These are phyloP conservation scores for Congeria kusceri DNA, from an alignment of 2,888 invertebrate species.

Conservation along the genomic window DNA sequence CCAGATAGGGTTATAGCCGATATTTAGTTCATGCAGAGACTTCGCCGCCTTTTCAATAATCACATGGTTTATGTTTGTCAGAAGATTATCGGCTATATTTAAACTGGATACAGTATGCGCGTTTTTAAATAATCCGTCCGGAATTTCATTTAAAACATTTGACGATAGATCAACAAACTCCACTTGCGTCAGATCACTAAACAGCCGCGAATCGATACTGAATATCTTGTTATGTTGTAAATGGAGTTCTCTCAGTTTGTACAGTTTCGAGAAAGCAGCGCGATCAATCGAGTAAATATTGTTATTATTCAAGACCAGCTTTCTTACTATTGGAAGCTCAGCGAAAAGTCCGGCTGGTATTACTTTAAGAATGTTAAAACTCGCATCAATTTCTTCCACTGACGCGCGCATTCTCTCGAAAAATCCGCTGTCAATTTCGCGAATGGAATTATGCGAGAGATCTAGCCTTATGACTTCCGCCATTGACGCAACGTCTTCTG, in stretches of 20 bases:
- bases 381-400: slow-evolving; percentile 14
- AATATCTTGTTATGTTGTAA: slow-evolving; percentile 37
- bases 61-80: slow-evolving; percentile 20
- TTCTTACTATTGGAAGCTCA: slow-evolving; percentile 4
- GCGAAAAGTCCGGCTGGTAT: slow-evolving; percentile 14
- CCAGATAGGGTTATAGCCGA: slow-evolving; percentile 31
- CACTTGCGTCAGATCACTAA: slow-evolving; percentile 20
- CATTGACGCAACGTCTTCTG: slow-evolving; percentile 4
- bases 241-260: slow-evolving; percentile 15
- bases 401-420: slow-evolving; percentile 19
- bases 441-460: slow-evolving; percentile 23
- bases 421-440: neutral
- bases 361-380: slow-evolving; percentile 16
- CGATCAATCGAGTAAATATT: slow-evolving; percentile 19
- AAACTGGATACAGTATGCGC: slow-evolving; percentile 13
- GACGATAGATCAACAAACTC: slow-evolving; percentile 33
- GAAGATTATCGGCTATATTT: slow-evolving; percentile 35
- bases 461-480: slow-evolving; percentile 15
- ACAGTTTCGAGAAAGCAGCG: slow-evolving; percentile 26
- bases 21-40: slow-evolving; percentile 21
- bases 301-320: slow-evolving; percentile 36
- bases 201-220: slow-evolving; percentile 15
- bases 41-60: slow-evolving; percentile 10
- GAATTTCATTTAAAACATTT: slow-evolving; percentile 33
- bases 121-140: slow-evolving; percentile 21